phyloP scores from a whole-genome alignment of 2,888 invertebrate genomes.

The Beris chalybata region DNA sequence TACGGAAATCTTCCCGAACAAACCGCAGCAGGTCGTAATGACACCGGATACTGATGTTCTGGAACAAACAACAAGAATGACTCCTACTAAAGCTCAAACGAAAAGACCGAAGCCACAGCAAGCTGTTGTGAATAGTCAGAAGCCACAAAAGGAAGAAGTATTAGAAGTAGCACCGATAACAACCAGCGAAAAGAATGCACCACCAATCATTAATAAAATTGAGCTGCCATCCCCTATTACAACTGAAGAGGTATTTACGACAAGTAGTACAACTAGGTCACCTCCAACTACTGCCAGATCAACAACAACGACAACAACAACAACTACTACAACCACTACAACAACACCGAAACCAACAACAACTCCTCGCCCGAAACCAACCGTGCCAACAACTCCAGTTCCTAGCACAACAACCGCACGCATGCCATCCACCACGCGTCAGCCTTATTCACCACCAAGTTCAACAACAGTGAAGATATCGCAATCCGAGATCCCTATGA shows the following conservation, averaged over 20 bases:
- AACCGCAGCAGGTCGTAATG: constrained; percentile 53
- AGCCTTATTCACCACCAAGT: constrained; percentile 39
- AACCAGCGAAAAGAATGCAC: neutral
- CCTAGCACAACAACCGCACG: constrained; percentile 37
- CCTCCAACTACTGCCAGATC: constrained; percentile 36
- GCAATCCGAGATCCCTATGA: constrained; percentile 11
- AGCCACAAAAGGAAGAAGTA: neutral
- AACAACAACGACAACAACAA: constrained; percentile 40
- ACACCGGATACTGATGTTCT: constrained; percentile 56
- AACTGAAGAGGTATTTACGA: constrained; percentile 39
- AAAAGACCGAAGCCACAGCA: constrained; percentile 44
- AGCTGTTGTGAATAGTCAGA: constrained; percentile 24
- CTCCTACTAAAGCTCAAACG: constrained; percentile 24
- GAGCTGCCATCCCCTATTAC: neutral
- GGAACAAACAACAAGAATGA: constrained; percentile 44
- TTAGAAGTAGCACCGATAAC: neutral
- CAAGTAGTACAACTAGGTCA: constrained; percentile 35
- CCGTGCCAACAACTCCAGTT: constrained; percentile 40
- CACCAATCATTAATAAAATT: constrained; percentile 3
- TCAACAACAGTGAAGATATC: constrained; percentile 30
- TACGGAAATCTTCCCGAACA: constrained; percentile 63
- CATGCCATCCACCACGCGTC: constrained; percentile 37
- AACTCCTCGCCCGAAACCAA: constrained; percentile 24
- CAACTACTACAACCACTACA: constrained; percentile 40
- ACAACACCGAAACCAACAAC: constrained; percentile 37